A percentile compares a stretch with the other conserved stretches of the same genome.
phyloP scores from a whole-genome alignment of 2,888 invertebrate species.

The Isoperla grammatica region DNA sequence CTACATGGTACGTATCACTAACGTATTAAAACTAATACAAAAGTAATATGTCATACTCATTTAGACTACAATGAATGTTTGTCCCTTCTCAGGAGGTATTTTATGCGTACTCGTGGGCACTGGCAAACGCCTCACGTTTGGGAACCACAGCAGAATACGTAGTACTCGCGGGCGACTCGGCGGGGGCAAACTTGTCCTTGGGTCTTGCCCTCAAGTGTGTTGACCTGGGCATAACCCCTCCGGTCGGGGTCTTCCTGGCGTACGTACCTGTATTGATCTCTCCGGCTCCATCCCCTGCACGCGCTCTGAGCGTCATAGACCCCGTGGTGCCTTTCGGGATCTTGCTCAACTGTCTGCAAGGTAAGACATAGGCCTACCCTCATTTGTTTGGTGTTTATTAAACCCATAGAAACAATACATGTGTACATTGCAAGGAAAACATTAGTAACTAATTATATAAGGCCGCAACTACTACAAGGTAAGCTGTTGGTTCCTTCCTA shows the following conservation, averaged over 20 bases:
- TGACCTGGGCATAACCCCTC: conserved; percentile 66
- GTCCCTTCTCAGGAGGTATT: conserved; percentile 61
- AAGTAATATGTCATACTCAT: too few relatives aligned
- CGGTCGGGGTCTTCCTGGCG: conserved; percentile 83
- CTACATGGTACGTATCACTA: too few relatives aligned
- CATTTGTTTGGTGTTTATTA: too few relatives aligned
- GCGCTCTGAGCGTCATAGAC: conserved; percentile 88
- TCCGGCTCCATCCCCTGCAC: conserved; percentile 87
- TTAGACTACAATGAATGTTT: too few relatives aligned
- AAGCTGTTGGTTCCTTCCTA: too few relatives aligned
- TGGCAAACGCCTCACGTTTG: conserved; percentile 67
- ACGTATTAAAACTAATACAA: too few relatives aligned
- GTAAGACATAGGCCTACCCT: conserved; percentile 40
- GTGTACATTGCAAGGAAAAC: not conserved
- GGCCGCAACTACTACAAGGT: not conserved
- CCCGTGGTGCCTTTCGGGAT: conserved; percentile 93
- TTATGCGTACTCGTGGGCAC: conserved; percentile 91
- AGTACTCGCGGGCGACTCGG: conserved; percentile 72
- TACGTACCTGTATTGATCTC: conserved; percentile 86
- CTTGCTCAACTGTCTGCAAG: conserved; percentile 80
- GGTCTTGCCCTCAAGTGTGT: conserved; percentile 74
- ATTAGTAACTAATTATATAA: not conserved
- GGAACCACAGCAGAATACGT: conserved; percentile 45
- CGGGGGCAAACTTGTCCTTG: conserved; percentile 88
- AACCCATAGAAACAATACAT: too few relatives aligned